Base-by-base conservation (phyloP, 2,113 vertebrate species). In the Bothrops jararaca region DNA sequence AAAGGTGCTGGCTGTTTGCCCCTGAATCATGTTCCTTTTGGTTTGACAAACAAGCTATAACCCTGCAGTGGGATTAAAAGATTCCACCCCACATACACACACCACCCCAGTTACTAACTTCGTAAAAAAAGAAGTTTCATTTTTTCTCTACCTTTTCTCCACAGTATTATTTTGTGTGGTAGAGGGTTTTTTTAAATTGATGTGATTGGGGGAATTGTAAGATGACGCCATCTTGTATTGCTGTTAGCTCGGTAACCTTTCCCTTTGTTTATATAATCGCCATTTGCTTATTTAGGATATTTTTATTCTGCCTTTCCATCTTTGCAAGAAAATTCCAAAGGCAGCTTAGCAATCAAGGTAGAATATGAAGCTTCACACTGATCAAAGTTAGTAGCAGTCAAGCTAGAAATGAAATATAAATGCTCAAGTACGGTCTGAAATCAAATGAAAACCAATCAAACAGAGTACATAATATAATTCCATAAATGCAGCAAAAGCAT, bases 51-150 rank as follows among this genome's bases (percentile, higher is more conserved):
- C 74, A 91, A 85, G 24, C 34, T 11, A 7, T 24, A 89, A 24
- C 53, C 80, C 3, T 86, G 52, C 13, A 3, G 9, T 58, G 54
- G 0, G 15, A 52, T 58, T 91, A 86, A 42, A 91, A 54, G 42
- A 42, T 57, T 0, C 0, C 9, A 42, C 23, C 0, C 1, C 34
- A 13, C 6, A 9, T 1, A 50, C 48, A 50, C 48, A 50, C 7
- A 7, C 48, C 48, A 1, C 48, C 24, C 42, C 1, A 39, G 48
- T 69, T 9, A 42, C 2, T 88, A 86, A 24, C 50, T 89, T 29
- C 1, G 20, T 60, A 50, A 50, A 50, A 58, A 69, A 50, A 90
- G 86, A 58, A 57, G 29, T 15, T 80, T 60, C 13, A 0, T 15
- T 10, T 52, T 87, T 42, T 3, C 6, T 29, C 5, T 23, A 18